Conservation (phyloP, 2,888 invertebrate genomes). For the Mamestra brassicae region DNA sequence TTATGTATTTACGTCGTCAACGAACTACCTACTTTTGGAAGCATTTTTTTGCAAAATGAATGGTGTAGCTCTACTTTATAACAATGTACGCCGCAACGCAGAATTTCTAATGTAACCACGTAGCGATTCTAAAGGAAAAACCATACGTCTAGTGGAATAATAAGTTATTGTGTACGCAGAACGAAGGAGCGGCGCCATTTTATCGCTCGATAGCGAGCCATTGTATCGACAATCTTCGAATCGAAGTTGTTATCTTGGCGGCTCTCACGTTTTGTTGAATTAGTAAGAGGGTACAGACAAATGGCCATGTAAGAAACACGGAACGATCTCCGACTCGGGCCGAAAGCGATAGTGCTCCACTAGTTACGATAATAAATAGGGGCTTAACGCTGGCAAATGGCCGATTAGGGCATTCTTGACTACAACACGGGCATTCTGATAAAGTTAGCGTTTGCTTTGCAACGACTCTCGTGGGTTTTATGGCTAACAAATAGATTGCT, state of each 20-base stretch:
- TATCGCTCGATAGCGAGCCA: slow-evolving; percentile 68
- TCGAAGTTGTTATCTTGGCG: slow-evolving; percentile 82
- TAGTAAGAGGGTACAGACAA: slow-evolving; percentile 86
- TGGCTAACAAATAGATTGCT: slow-evolving; percentile 79
- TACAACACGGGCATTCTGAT: slow-evolving; percentile 86
- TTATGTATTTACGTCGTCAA: slow-evolving; percentile 14
- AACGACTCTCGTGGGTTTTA: slow-evolving; percentile 83
- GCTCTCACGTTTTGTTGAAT: slow-evolving; percentile 85
- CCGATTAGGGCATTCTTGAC: slow-evolving; percentile 87
- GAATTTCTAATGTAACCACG: slow-evolving; percentile 43
- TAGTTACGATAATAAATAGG: slow-evolving; percentile 88
- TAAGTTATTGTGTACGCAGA: slow-evolving; percentile 60
- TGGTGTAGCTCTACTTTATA: slow-evolving; percentile 8
- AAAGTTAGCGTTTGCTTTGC: slow-evolving; percentile 86
- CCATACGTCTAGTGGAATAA: slow-evolving; percentile 53
- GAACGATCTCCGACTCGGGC: slow-evolving; percentile 80
- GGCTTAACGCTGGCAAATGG: slow-evolving; percentile 85
- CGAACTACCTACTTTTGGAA: background rate
- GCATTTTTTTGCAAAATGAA: slow-evolving; percentile 3
- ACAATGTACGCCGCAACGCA: slow-evolving; percentile 1
- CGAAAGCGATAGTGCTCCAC: slow-evolving; percentile 86
- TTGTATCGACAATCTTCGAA: slow-evolving; percentile 78
- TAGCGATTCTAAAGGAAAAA: slow-evolving; percentile 40
- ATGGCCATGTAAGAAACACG: slow-evolving; percentile 82
- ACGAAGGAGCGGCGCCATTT: slow-evolving; percentile 46